Conservation (phyloP, 2,888 invertebrate genomes). For the Ferrisia virgata region DNA sequence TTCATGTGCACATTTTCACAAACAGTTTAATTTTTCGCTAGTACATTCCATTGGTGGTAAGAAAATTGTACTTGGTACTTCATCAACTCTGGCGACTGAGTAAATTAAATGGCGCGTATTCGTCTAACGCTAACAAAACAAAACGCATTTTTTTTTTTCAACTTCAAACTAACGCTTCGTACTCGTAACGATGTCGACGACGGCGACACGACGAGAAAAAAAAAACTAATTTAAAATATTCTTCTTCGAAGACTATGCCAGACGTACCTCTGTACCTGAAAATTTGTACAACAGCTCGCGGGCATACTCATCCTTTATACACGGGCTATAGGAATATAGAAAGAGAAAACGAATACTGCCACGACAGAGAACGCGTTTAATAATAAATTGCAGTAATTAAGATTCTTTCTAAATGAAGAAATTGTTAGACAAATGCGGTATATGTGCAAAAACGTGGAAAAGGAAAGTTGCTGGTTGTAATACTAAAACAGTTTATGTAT, state of each 20-base stretch:
- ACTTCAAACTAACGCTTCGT: too few species aligned
- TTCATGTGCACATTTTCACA: background rate
- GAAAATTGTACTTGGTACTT: background rate
- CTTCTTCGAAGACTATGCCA: background rate
- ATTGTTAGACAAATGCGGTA: constrained; percentile 43
- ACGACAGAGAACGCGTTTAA: background rate
- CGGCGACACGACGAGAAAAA: background rate
- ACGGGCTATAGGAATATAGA: background rate
- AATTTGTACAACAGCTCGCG: background rate
- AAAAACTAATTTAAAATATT: constrained; percentile 18
- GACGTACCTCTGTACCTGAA: background rate
- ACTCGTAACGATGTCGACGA: background rate
- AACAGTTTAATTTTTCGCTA: background rate
- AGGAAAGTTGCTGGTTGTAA: constrained; percentile 2
- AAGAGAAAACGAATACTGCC: background rate
- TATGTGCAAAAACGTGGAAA: constrained; percentile 35
- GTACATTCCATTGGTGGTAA: background rate
- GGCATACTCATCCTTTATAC: too few species aligned
- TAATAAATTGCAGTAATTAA: constrained; percentile 44
- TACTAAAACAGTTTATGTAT: background rate
- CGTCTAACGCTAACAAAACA: background rate
- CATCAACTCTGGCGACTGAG: background rate
- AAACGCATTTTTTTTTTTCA: background rate
- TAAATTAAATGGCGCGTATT: constrained; percentile 12
- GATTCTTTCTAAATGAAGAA: constrained; percentile 44